These are phyloP conservation scores for Andrena fulva DNA, from an alignment of 2,888 invertebrate species.

Conservation along the genomic window DNA sequence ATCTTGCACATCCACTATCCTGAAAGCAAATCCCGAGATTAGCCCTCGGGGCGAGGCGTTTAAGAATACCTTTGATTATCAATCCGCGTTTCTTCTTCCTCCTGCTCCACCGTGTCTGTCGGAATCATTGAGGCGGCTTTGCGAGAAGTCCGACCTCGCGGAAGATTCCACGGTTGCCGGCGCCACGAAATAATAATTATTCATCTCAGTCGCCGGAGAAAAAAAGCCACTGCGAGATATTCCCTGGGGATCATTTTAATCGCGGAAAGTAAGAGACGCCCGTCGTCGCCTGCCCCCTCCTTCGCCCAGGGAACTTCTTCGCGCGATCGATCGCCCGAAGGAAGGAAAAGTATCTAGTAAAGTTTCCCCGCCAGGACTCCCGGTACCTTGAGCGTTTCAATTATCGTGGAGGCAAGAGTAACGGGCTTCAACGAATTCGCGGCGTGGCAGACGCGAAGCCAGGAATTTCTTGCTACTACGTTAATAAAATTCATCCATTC, in stretches of 20 bases:
- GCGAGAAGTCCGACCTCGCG: neutral
- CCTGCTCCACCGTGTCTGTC: neutral
- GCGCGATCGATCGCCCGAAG: conserved; percentile 13
- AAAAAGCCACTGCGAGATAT: neutral
- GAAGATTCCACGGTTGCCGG: neutral
- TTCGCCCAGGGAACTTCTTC: conserved; percentile 5
- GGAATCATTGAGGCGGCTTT: neutral
- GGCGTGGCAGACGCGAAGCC: neutral
- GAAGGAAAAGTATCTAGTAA: conserved; percentile 13
- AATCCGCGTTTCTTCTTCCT: neutral
- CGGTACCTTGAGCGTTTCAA: conserved; percentile 10
- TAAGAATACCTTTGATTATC: conserved; percentile 26
- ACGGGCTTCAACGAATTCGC: conserved; percentile 20
- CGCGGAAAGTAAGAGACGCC: conserved; percentile 25
- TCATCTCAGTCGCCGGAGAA: neutral
- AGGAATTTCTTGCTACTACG: neutral
- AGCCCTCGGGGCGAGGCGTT: conserved; percentile 8
- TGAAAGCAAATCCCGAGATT: conserved; percentile 7
- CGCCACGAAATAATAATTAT: conserved; percentile 25
- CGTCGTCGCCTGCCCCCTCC: neutral
- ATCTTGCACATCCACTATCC: neutral
- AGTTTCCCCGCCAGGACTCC: neutral
- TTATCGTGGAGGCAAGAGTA: conserved; percentile 17
- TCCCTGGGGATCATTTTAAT: conserved; percentile 30
- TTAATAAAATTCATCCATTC: conserved; percentile 18